Base-by-base conservation (phyloP, 2,797 vertebrate genomes). In the Muraenolepis orangiensis region DNA sequence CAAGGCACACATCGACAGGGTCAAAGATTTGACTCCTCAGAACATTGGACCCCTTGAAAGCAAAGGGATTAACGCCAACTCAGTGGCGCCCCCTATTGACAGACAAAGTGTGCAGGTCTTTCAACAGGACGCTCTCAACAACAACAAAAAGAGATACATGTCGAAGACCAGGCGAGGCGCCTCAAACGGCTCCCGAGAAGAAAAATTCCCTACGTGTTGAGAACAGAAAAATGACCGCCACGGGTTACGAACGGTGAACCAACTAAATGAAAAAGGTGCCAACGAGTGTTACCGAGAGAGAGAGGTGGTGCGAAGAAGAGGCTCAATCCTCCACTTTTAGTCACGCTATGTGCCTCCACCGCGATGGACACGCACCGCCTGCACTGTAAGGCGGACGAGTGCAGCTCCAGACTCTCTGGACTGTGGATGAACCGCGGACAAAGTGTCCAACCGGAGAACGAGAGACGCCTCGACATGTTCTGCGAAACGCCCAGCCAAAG, bases 291-390 rank as follows among this genome's bases (percentile, higher is more conserved):
- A 57, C 51, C 20, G 51, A 57, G 51, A 57, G 78, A 72, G 31
- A 70, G 23, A 68, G 85, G 42, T 61, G 69, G 76, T 77, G 23
- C 72, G 71, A 74, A 81, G 40, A 77, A 71, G 71, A 77, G 76
- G 69, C 69, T 81, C 46, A 70, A 85, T 66, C 77, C 38, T 10
- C 57, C 72, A 70, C 73, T 84, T 82, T 30, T 68, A 77, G 57
- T 34, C 74, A 78, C 31, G 86, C 81, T 84, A 85, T 87, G 88
- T 76, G 76, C 67, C 57, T 87, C 81, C 32, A 34, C 74, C 78
- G 76, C 51, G 79, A 76, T 85, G 79, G 91, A 88, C 84, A 91
- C 82, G 92, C 88, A 92, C 91, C 82, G 79, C 79, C 90, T 86
- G 78, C 77, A 73, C 32, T 91, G 83, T 88, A 90, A 89, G 77